Conservation (phyloP, 2,888 invertebrate genomes). For the Hesperia comma region DNA sequence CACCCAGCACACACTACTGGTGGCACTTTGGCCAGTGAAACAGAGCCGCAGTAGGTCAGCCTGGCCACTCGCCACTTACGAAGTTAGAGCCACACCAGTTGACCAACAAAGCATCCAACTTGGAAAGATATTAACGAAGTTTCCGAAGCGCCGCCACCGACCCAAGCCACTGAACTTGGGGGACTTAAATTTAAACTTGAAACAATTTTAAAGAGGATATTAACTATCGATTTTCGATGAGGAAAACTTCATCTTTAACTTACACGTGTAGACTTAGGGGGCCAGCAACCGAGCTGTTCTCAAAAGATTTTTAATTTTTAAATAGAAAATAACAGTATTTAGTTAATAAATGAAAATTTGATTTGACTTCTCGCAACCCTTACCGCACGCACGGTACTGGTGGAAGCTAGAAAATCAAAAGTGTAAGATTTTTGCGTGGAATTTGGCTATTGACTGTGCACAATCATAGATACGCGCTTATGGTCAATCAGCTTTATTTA, state of each 20-base stretch:
- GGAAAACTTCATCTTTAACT: conserved; percentile 27
- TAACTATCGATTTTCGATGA: conserved; percentile 34
- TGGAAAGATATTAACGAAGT: conserved; percentile 24
- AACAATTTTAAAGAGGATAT: conserved; percentile 36
- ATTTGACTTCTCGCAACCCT: too few species aligned
- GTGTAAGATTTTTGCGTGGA: too few species aligned
- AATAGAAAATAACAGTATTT: too few species aligned
- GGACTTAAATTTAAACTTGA: conserved; percentile 27
- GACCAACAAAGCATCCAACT: conserved; percentile 16
- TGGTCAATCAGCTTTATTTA: too few species aligned
- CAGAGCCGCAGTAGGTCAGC: not conserved
- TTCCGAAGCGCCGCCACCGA: not conserved
- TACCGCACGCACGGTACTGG: too few species aligned
- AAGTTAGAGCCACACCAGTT: not conserved
- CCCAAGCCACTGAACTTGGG: conserved; percentile 18
- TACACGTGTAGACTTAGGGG: not conserved
- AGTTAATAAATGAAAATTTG: too few species aligned
- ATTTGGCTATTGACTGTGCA: too few species aligned
- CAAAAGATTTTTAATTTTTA: too few species aligned
- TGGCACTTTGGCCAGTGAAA: not conserved
- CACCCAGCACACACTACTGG: not conserved
- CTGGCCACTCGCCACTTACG: not conserved
- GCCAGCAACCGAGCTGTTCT: not conserved
- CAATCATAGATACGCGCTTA: too few species aligned
- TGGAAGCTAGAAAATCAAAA: too few species aligned